Conservation (phyloP, 2,113 vertebrate species). For the Chlamydotis undulata region DNA sequence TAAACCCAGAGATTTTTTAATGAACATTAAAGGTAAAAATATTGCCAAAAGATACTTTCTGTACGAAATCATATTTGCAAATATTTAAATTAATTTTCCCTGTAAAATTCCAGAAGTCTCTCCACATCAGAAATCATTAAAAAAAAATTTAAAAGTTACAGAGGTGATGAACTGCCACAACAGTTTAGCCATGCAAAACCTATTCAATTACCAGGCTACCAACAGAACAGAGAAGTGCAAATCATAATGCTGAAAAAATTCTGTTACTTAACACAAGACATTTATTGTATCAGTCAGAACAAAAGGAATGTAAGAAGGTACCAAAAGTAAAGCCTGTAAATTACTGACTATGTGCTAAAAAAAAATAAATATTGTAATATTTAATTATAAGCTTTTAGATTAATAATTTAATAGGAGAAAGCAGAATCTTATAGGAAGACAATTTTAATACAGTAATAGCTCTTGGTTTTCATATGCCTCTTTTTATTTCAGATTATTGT, state of each 20-base stretch:
- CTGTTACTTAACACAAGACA: neutral
- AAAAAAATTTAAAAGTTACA: neutral
- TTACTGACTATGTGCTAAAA: neutral
- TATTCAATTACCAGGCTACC: neutral
- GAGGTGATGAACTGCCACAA: neutral
- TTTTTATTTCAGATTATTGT: neutral
- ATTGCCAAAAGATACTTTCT: neutral
- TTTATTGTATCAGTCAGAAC: neutral
- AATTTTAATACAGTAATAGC: neutral
- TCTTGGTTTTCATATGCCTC: neutral
- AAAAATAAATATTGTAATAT: neutral
- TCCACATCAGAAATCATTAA: neutral
- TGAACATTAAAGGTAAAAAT: neutral
- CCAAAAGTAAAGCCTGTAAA: neutral
- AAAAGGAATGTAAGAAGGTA: neutral
- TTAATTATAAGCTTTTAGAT: neutral
- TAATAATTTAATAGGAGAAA: neutral
- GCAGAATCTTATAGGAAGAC: neutral
- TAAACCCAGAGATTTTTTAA: neutral
- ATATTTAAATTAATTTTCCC: neutral
- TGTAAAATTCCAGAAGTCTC: neutral
- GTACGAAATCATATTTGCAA: neutral
- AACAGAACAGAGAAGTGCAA: neutral
- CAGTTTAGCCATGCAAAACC: neutral
- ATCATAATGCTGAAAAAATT: neutral